A percentile compares a stretch with the other conserved stretches of the same genome.
phyloP scores from a whole-genome alignment of 2,888 invertebrate species.

The Pediacus dermestoides region DNA sequence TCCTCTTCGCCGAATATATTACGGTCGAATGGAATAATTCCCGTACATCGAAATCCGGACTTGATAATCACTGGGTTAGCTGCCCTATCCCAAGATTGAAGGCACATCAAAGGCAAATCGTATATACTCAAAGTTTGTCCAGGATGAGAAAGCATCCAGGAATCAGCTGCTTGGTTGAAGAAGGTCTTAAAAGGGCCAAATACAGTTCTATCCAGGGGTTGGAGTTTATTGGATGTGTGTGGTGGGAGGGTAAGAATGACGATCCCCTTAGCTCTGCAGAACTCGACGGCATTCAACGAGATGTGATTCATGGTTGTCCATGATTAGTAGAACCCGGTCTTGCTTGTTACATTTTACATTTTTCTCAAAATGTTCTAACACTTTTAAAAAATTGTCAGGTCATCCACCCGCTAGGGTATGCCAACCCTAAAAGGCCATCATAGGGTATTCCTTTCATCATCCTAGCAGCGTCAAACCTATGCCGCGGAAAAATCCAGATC shows the following conservation, averaged over 20 bases:
- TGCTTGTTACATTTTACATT: constrained; percentile 28
- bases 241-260: constrained; percentile 12
- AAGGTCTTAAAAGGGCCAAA: constrained; percentile 15
- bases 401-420: constrained; percentile 11
- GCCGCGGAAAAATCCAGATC: constrained; percentile 20
- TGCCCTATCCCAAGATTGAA: constrained; percentile 15
- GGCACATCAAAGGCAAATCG: too few species aligned
- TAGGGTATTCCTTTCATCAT: constrained; percentile 17
- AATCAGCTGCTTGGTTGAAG: constrained; percentile 13
- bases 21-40: constrained; percentile 8
- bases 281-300: constrained; percentile 25
- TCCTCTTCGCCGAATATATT: constrained; percentile 12
- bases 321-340: constrained; percentile 31
- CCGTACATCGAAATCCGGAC: constrained; percentile 2
- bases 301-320: constrained; percentile 27
- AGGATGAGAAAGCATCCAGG: constrained; percentile 12
- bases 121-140: constrained; percentile 20
- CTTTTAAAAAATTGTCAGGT: constrained; percentile 30
- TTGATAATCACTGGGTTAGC: constrained; percentile 13
- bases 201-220: constrained; percentile 11
- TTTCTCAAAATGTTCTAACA: constrained; percentile 37
- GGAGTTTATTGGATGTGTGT: constrained; percentile 32
- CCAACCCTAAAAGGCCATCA: constrained; percentile 16
- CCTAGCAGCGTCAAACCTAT: constrained; percentile 16
- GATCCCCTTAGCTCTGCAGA: constrained; percentile 41